Conservation (phyloP, 2,113 vertebrate species). For the Trogon melanurus region DNA sequence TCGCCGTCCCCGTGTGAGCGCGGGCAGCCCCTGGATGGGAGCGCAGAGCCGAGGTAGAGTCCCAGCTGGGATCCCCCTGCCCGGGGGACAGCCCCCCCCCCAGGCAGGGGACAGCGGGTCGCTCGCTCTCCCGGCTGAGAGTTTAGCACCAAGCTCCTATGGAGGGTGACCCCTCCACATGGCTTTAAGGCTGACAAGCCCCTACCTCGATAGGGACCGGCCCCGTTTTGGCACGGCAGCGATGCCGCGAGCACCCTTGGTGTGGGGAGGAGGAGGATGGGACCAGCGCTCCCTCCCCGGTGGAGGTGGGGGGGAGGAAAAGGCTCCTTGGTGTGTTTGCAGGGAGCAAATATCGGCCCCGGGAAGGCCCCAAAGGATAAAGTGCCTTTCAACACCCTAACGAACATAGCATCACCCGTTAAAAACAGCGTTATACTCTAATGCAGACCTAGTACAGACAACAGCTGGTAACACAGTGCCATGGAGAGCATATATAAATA, state of each 20-base stretch:
- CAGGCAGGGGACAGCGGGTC: not conserved
- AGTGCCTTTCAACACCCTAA: constrained; percentile 37
- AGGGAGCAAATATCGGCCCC: constrained; percentile 13
- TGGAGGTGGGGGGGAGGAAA: not conserved
- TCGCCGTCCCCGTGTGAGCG: not conserved
- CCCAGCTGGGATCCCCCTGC: not conserved
- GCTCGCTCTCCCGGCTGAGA: constrained; percentile 7
- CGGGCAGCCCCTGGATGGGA: not conserved
- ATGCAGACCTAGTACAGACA: constrained; percentile 46
- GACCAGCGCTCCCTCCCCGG: not conserved
- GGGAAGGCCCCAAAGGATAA: constrained; percentile 46
- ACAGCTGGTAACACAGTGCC: constrained; percentile 51
- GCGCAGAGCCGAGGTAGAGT: constrained; percentile 30
- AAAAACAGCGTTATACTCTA: constrained; percentile 14
- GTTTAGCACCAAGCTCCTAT: constrained; percentile 70
- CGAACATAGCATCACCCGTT: constrained; percentile 22
- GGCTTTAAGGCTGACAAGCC: constrained; percentile 61
- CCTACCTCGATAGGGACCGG: not conserved
- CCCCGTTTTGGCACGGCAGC: not conserved
- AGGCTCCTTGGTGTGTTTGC: constrained; percentile 53
- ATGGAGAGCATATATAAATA: constrained; percentile 54
- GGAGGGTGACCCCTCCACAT: not conserved
- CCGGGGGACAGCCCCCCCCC: not conserved
- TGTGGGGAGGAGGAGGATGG: not conserved
- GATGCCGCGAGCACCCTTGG: not conserved